A percentile compares a stretch with the other conserved stretches of the same genome.
phyloP scores from a whole-genome alignment of 2,113 vertebrate species.

The Phainopepla nitens region DNA sequence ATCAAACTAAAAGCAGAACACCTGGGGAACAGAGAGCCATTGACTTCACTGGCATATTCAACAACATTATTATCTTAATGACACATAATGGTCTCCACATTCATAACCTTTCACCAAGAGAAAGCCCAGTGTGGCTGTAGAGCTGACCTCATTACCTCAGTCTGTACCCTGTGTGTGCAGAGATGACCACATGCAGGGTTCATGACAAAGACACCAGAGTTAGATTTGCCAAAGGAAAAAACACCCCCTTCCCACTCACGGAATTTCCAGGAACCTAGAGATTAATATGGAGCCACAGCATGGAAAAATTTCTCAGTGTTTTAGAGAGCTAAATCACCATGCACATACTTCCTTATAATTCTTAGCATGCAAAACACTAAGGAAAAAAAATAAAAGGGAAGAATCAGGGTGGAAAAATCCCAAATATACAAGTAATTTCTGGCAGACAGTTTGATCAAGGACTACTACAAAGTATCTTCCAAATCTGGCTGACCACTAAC shows the following conservation, averaged over 20 bases:
- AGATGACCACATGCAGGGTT: not conserved
- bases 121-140: not conserved
- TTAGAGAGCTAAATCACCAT: not conserved
- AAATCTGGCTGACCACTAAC: not conserved
- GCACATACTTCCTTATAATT: not conserved
- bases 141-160: not conserved
- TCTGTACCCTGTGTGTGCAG: not conserved
- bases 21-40: not conserved
- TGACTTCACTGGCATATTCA: not conserved
- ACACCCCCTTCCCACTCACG: not conserved
- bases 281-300: not conserved
- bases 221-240: not conserved
- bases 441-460: not conserved
- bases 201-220: not conserved
- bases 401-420: not conserved
- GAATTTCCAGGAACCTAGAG: not conserved
- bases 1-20: not conserved
- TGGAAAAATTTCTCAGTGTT: not conserved
- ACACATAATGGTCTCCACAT: conserved; percentile 13
- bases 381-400: not conserved
- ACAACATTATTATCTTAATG: conserved; percentile 42
- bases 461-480: not conserved
- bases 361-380: not conserved
- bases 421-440: not conserved
- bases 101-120: not conserved